These are phyloP conservation scores for Myotis myotis DNA, from an alignment of 2,797 vertebrate genomes.

Conservation along the genomic window DNA sequence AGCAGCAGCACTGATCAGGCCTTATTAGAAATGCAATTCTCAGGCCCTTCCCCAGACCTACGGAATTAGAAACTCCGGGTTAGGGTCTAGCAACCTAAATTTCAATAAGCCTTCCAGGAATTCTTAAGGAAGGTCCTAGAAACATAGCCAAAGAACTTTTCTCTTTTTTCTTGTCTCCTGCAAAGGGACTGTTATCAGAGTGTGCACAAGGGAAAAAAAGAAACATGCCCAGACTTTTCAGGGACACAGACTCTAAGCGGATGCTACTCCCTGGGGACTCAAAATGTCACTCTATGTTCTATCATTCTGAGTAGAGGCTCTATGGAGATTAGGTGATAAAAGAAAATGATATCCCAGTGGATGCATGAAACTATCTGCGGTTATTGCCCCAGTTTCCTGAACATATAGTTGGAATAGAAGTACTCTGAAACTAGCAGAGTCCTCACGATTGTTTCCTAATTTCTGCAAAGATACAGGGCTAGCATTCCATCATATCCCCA, in stretches of 20 bases:
- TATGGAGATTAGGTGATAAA: not conserved
- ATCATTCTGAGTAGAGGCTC: not conserved
- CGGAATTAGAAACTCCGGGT: not conserved
- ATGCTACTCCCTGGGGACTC: not conserved
- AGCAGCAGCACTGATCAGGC: not conserved
- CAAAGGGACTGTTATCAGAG: not conserved
- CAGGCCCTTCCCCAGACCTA: not conserved
- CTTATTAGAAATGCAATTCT: not conserved
- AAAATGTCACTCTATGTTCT: not conserved
- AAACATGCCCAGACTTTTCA: not conserved
- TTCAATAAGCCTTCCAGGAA: not conserved
- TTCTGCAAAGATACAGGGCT: not conserved
- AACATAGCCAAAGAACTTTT: not conserved
- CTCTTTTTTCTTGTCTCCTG: not conserved
- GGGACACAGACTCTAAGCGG: not conserved
- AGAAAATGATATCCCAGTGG: not conserved
- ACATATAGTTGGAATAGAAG: not conserved
- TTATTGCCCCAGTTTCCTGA: not conserved
- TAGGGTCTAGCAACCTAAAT: not conserved
- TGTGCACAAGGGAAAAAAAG: not conserved
- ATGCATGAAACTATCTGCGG: not conserved
- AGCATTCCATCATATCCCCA: not conserved
- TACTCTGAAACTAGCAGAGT: not conserved
- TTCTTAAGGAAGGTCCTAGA: not conserved
- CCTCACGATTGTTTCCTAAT: not conserved